Conservation (phyloP, 2,113 vertebrate species). For the Porphyrio hochstetteri region DNA sequence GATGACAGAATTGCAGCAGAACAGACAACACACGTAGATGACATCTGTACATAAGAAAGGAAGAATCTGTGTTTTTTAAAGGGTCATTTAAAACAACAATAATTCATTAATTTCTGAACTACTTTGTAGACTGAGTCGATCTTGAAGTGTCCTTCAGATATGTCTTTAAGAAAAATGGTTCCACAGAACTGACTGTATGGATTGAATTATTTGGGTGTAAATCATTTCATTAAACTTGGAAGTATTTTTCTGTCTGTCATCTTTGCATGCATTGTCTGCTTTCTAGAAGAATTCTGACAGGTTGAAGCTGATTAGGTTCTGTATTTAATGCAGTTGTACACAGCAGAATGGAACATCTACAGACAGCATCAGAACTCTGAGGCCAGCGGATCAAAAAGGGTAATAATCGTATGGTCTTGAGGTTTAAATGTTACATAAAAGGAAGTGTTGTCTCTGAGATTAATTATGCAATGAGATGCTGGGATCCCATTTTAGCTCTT, state of each 20-base stretch:
- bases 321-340: neutral
- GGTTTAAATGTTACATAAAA: neutral
- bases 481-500: neutral
- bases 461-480: neutral
- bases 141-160: neutral
- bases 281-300: slow-evolving; percentile 3
- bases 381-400: neutral
- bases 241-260: neutral
- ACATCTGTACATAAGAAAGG: neutral
- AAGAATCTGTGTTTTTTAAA: neutral
- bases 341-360: neutral
- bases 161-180: neutral
- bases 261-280: neutral
- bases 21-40: neutral
- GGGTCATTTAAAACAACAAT: neutral
- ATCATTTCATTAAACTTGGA: neutral
- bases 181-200: neutral
- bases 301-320: neutral
- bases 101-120: neutral
- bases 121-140: neutral
- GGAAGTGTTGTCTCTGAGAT: neutral
- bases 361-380: neutral
- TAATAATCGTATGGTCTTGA: neutral
- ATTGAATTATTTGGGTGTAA: neutral
- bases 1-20: neutral